Base-by-base conservation (phyloP, 2,113 vertebrate species). In the Syngnathus typhle region DNA sequence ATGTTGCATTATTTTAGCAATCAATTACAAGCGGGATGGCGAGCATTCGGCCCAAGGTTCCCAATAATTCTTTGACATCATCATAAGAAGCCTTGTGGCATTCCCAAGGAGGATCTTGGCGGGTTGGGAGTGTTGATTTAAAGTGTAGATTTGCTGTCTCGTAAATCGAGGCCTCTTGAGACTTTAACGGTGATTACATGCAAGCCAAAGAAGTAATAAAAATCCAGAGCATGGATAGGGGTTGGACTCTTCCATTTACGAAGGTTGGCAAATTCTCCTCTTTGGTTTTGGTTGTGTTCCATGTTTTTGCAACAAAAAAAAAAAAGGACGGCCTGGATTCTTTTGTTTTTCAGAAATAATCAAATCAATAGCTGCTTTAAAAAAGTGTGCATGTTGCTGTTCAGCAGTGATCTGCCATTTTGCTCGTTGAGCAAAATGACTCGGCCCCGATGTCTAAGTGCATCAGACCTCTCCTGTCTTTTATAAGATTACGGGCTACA, bases 401-500 rank as follows among this genome's bases (percentile, higher is more conserved):
- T 59, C 21, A 37, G 69, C 66, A 68, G 44, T 51, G 74, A 83
- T 67, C 61, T 70, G 39, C 66, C 69, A 54, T 56, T 76, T 68
- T 72, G 71, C 60, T 66, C 69, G 36, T 61, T 10, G 18, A 41
- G 68, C 70, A 60, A 70, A 39, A 64, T 44, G 78, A 70, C 16
- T 61, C 61, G 70, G 69, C 71, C 69, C 1, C 2, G 2, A 3
- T 3, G 75, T 51, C 79, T 82, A 78, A 85, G 86, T 85, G 85
- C 79, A 85, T 71, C 72, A 69, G 84, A 85, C 83, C 76, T 74
- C 70, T 78, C 72, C 6, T 6, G 72, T 73, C 74, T 74, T 74
- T 83, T 75, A 89, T 79, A 66, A 78, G 79, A 88, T 87, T 88
- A 86, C 60, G 39, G 72, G 46, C 27, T 70, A 41, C 43, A 51